phyloP scores from a whole-genome alignment of 2,797 vertebrate genomes.

The Intellagama lesueurii region DNA sequence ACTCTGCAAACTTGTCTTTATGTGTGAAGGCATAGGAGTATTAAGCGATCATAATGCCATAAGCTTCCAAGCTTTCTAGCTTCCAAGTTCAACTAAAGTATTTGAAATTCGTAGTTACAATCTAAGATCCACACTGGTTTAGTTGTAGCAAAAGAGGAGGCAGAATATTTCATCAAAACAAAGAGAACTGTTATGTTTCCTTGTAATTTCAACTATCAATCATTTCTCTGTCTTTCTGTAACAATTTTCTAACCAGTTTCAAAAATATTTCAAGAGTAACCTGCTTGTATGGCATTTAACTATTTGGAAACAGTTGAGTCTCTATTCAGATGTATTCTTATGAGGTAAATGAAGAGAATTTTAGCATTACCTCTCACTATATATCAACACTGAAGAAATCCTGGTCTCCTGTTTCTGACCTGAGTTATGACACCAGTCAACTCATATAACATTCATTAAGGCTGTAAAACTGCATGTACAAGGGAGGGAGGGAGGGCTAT shows the following conservation, averaged over 20 bases:
- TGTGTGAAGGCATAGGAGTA: not conserved
- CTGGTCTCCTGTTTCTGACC: not conserved
- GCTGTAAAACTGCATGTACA: not conserved
- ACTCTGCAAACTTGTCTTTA: not conserved
- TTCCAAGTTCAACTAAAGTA: not conserved
- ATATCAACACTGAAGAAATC: not conserved
- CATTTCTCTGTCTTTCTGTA: not conserved
- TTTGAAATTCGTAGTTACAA: not conserved
- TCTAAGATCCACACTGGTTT: not conserved
- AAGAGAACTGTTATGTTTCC: not conserved
- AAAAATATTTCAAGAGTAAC: not conserved
- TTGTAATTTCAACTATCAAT: not conserved
- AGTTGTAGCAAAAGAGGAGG: not conserved
- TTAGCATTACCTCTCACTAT: not conserved
- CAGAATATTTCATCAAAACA: not conserved
- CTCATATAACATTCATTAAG: not conserved
- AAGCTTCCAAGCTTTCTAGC: not conserved
- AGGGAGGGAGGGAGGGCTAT: not conserved
- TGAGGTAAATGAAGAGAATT: not conserved
- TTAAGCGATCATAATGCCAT: not conserved
- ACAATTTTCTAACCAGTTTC: not conserved
- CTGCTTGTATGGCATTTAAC: not conserved
- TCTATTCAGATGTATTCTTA: not conserved
- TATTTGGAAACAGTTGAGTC: not conserved
- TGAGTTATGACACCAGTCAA: not conserved